phyloP scores from a whole-genome alignment of 2,113 vertebrate species.

The Corythoichthys intestinalis region DNA sequence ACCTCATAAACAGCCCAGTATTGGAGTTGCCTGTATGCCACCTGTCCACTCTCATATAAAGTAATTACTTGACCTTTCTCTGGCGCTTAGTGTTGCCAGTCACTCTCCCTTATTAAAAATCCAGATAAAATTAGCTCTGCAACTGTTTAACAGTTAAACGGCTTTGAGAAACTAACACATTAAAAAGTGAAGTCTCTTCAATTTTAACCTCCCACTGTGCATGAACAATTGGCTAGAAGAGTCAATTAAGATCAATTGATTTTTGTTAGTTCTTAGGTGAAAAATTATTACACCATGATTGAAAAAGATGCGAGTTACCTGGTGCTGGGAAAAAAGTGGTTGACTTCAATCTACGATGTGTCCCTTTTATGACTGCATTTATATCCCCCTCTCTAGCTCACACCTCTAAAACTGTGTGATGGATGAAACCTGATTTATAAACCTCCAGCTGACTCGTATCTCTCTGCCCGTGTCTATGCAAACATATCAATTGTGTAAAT shows the following conservation, averaged over 20 bases:
- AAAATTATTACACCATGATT: not conserved
- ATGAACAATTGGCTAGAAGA: constrained; percentile 18
- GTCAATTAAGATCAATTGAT: not conserved
- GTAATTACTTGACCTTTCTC: constrained; percentile 70
- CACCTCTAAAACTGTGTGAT: constrained; percentile 36
- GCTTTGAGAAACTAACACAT: constrained; percentile 51
- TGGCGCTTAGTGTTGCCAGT: constrained; percentile 47
- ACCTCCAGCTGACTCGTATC: constrained; percentile 53
- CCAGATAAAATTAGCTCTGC: constrained; percentile 51
- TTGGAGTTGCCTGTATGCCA: constrained; percentile 54
- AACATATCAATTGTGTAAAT: constrained; percentile 74
- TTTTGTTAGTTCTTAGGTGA: too few species aligned
- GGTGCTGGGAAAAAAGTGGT: constrained; percentile 27
- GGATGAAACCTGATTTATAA: constrained; percentile 59
- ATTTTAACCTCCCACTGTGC: constrained; percentile 31
- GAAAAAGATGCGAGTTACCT: constrained; percentile 54
- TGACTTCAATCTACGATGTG: constrained; percentile 29
- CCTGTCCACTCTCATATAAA: constrained; percentile 58
- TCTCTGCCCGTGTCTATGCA: constrained; percentile 53
- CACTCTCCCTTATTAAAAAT: constrained; percentile 52
- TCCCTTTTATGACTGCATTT: constrained; percentile 33
- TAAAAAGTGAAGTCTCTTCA: constrained; percentile 57
- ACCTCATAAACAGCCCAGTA: constrained; percentile 21
- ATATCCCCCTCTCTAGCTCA: constrained; percentile 29
- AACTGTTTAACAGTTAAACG: constrained; percentile 51